These are phyloP conservation scores for Sitta europaea DNA, from an alignment of 2,113 vertebrate genomes.

Conservation along the genomic window DNA sequence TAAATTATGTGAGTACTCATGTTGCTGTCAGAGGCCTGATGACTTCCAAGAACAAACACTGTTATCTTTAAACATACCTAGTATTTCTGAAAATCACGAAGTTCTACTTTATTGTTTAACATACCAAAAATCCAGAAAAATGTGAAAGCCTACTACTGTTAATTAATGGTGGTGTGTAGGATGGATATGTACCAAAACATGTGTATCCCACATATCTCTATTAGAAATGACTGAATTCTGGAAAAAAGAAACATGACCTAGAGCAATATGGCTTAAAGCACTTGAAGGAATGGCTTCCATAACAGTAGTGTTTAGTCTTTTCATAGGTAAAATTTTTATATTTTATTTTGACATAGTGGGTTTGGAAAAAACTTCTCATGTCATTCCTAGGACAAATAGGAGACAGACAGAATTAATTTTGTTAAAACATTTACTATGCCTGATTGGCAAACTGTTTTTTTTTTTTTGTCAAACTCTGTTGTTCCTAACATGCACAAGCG, in stretches of 20 bases:
- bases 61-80: neutral
- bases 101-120: neutral
- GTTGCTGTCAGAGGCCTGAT: neutral
- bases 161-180: neutral
- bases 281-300: neutral
- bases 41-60: neutral
- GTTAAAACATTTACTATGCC: constrained; percentile 15
- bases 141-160: neutral
- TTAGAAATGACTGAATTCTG: neutral
- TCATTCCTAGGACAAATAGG: neutral
- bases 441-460: constrained; percentile 7
- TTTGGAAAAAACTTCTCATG: constrained; percentile 7
- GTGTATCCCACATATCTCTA: neutral
- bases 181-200: neutral
- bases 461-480: constrained; percentile 8
- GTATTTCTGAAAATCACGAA: neutral
- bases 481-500: constrained; percentile 1
- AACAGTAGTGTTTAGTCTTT: neutral
- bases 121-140: neutral
- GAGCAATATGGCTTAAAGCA: neutral
- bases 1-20: constrained; percentile 31
- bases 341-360: neutral
- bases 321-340: neutral
- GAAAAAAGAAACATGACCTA: neutral
- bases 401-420: constrained; percentile 48